Evolutionary conservation across 2,113 vertebrate species (phyloP).

Genomic region (Tyrannus savana): DNA sequence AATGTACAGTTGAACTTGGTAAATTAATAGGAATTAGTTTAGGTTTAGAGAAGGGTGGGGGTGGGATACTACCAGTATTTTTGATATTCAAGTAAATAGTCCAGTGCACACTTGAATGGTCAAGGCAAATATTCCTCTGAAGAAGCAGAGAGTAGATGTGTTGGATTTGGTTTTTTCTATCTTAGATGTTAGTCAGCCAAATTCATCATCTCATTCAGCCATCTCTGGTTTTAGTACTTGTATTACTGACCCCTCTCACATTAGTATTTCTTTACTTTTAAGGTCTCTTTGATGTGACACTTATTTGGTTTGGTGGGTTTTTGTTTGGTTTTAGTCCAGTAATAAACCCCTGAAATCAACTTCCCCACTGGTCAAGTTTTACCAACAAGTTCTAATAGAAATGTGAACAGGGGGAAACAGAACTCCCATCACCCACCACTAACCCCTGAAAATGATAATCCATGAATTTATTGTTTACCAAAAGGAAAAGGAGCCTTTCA

Average conservation of each 20-base stretch:
- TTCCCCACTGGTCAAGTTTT: background rate
- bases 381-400: background rate
- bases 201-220: no score
- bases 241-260: background rate
- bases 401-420: background rate
- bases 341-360: background rate
- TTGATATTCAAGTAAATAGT: background rate
- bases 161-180: background rate
- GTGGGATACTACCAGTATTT: background rate
- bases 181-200: background rate
- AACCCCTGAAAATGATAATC: background rate
- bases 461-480: accelerated
- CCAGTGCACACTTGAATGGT: background rate
- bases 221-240: background rate
- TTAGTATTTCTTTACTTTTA: background rate
- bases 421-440: background rate
- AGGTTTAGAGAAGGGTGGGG: background rate
- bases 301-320: background rate
- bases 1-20: background rate
- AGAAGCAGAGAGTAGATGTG: background rate
- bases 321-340: background rate
- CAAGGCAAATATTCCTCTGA: background rate
- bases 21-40: background rate
- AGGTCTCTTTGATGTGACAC: background rate
- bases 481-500: background rate